Percentiles rank a stretch among this genome's conserved stretches.
Evolutionary conservation across 2,888 invertebrate genomes (phyloP).

Genomic region (Branchipolynoe longqiensis): DNA sequence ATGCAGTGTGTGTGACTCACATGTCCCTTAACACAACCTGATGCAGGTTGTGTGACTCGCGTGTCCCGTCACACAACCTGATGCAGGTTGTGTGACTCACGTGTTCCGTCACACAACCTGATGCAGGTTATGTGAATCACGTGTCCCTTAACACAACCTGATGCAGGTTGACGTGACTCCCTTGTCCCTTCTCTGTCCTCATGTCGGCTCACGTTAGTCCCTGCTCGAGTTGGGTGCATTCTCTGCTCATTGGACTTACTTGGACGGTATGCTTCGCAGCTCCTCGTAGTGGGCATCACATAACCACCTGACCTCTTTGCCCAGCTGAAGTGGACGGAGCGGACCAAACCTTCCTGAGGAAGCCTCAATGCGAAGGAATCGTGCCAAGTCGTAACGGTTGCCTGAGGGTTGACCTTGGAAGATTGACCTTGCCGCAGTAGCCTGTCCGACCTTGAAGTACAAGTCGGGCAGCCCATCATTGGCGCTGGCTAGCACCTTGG

Average conservation of each 20-base stretch:
- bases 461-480: slow-evolving; percentile 70
- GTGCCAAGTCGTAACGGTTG: slow-evolving; percentile 67
- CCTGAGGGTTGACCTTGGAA: slow-evolving; percentile 67
- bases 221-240: background rate
- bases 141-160: no score
- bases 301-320: slow-evolving; percentile 69
- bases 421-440: slow-evolving; percentile 67
- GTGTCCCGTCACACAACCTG: no score
- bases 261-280: slow-evolving; percentile 65
- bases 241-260: background rate
- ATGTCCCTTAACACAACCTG: no score
- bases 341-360: slow-evolving; percentile 69
- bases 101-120: no score
- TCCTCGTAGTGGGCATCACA: slow-evolving; percentile 71
- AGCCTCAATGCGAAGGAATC: slow-evolving; percentile 68
- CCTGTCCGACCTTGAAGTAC: slow-evolving; percentile 71
- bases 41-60: no score
- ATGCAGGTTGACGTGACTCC: slow-evolving; percentile 27
- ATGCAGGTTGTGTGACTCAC: no score
- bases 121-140: no score
- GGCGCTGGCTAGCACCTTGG: slow-evolving; percentile 70
- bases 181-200: slow-evolving; percentile 18
- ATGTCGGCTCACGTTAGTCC: background rate
- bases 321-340: slow-evolving; percentile 69
- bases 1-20: no score